A percentile compares a stretch with the other conserved stretches of the same genome.
phyloP scores from a whole-genome alignment of 2,888 invertebrate species.

The Galeopsomyia nigrocyanea region DNA sequence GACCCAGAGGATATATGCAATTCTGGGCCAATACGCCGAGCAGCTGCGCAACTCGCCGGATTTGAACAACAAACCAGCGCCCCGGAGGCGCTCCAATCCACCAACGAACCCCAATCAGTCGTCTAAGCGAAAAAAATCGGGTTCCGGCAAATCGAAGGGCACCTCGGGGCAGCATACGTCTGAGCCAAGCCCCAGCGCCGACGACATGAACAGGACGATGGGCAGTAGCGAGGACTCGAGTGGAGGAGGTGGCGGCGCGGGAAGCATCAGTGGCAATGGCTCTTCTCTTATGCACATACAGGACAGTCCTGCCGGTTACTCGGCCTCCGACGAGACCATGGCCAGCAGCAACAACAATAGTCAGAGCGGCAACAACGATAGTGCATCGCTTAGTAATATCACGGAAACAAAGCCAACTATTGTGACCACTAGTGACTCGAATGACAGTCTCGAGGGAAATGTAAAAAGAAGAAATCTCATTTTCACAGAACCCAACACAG shows the following conservation, averaged over 20 bases:
- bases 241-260: conserved; percentile 68
- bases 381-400: conserved; percentile 41
- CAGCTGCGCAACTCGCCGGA: conserved; percentile 85
- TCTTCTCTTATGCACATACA: conserved; percentile 60
- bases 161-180: conserved; percentile 65
- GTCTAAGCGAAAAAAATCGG: conserved; percentile 79
- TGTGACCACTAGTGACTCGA: conserved; percentile 63
- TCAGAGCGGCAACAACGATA: conserved; percentile 53
- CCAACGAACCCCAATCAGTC: conserved; percentile 80
- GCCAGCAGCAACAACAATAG: conserved; percentile 36
- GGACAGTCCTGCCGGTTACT: conserved; percentile 67
- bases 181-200: conserved; percentile 75
- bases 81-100: conserved; percentile 80
- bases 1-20: conserved; percentile 83
- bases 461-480: conserved; percentile 63
- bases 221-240: conserved; percentile 85
- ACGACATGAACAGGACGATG: conserved; percentile 79
- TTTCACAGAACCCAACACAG: conserved; percentile 63
- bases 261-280: conserved; percentile 12
- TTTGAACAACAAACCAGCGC: conserved; percentile 84
- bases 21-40: conserved; percentile 84
- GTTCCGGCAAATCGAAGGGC: conserved; percentile 70
- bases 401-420: conserved; percentile 57
- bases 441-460: conserved; percentile 60
- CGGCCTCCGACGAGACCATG: conserved; percentile 59